These are phyloP conservation scores for Piezodorus guildinii DNA, from an alignment of 1,140 invertebrate species.

Conservation along the genomic window DNA sequence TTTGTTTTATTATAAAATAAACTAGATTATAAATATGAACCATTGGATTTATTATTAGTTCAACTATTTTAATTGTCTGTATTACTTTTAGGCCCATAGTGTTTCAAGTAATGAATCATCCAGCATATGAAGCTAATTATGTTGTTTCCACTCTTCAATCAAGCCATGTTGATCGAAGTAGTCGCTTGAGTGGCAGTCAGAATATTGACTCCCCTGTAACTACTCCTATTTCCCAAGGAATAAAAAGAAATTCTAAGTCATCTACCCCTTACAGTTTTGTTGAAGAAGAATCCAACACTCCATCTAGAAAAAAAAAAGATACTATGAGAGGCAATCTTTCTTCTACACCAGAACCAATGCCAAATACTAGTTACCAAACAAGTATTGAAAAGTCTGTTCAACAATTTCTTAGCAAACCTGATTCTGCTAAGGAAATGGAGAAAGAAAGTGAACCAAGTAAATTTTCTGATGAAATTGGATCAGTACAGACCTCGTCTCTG, in stretches of 20 bases:
- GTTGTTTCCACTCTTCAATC: slow-evolving; percentile 24
- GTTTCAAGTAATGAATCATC: slow-evolving; percentile 24
- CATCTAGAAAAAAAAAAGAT: neutral
- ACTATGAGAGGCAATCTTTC: neutral
- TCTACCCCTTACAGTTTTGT: neutral
- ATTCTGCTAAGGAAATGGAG: no score
- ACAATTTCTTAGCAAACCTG: no score
- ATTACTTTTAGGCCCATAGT: slow-evolving; percentile 24
- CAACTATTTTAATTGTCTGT: no score
- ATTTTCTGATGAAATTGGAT: no score
- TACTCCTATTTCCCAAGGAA: no score
- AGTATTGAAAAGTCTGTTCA: neutral
- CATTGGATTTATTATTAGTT: no score
- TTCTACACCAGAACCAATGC: neutral
- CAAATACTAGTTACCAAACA: neutral
- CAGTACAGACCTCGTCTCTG: no score
- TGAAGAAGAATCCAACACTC: neutral
- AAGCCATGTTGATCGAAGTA: neutral
- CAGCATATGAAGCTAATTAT: slow-evolving; percentile 25
- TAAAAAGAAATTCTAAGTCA: no score
- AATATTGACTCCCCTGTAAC: neutral
- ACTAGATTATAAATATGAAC: no score
- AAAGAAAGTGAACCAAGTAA: no score
- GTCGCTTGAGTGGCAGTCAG: neutral
- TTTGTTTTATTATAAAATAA: no score